Conservation (phyloP, 2,113 vertebrate genomes). For the Trachemys scripta region DNA sequence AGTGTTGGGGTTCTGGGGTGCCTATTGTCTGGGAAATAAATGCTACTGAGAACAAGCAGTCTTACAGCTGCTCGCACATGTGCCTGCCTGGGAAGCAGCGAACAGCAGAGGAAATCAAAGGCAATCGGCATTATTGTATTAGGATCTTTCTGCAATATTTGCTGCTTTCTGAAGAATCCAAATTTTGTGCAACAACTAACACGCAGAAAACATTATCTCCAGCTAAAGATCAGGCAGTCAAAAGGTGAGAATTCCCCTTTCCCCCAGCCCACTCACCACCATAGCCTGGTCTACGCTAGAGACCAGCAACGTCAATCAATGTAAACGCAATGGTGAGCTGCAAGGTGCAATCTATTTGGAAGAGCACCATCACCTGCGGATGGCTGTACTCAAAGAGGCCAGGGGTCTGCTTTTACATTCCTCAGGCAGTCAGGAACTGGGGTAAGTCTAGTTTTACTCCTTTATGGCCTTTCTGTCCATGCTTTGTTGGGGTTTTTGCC, state of each 20-base stretch:
- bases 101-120: not conserved
- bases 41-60: too few relatives aligned
- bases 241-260: too few relatives aligned
- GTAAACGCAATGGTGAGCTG: too few relatives aligned
- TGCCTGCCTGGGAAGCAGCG: not conserved
- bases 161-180: too few relatives aligned
- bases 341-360: not conserved
- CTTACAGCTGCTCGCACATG: not conserved
- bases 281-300: too few relatives aligned
- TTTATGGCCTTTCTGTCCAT: fast-evolving
- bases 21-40: not conserved
- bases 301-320: too few relatives aligned
- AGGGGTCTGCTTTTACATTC: fast-evolving
- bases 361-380: not conserved
- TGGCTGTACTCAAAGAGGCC: not conserved
- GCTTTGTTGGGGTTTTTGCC: not conserved
- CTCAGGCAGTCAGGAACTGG: fast-evolving
- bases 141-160: too few relatives aligned
- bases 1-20: too few relatives aligned
- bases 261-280: too few relatives aligned
- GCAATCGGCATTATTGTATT: too few relatives aligned
- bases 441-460: not conserved
- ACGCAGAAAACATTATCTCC: not conserved
- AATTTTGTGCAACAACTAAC: not conserved
- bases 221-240: not conserved